Evolutionary conservation across 2,113 vertebrate species (phyloP), one percentile per base, ranked within the genome.

Genomic region (Poicephalus gulielmi): DNA sequence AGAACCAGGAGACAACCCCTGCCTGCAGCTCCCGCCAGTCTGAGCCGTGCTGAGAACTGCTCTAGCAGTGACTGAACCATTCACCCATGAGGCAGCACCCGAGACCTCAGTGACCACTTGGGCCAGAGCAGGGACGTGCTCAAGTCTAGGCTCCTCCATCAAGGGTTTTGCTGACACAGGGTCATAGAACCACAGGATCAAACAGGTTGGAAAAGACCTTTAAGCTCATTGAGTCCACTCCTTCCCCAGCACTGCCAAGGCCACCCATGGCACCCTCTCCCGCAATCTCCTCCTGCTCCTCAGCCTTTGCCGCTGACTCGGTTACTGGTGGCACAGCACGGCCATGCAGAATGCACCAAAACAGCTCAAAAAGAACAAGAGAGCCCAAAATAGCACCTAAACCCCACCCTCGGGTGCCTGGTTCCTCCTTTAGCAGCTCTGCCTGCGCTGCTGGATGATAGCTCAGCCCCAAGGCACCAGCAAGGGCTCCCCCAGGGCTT

Each of bases 191-290:
- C 50, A 5, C 5, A 46, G 44, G 9, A 22, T 12, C 52, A 37
- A 2, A 0, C 3, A 19, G 23, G 27, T 0, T 66, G 73, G 57
- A 11, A 30, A 73, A 19, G 43, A 59, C 18, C 50, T 66, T 4
- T 0, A 3, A 3, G 41, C 8, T 2, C 64, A 3, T 27, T 1
- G 47, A 35, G 63, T 0, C 8, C 78, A 43, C 9, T 49, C 60
- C 19, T 12, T 9, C 17, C 11, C 6, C 50, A 53, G 71, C 69
- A 3, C 11, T 24, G 19, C 27, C 28, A 8, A 7, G 62, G 0
- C 18, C 66, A n/a, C 15, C 28, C 39, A 13, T 3, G 49, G 18
- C 43, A 49, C 20, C 68, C 10, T 25, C 13, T 33, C 23, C 35
- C 30, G 3, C 28, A 8, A 11, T 10, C 47, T 66, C 50, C 46